Conservation (phyloP, 2,797 vertebrate species). For the Oceanodroma leucorhoa region DNA sequence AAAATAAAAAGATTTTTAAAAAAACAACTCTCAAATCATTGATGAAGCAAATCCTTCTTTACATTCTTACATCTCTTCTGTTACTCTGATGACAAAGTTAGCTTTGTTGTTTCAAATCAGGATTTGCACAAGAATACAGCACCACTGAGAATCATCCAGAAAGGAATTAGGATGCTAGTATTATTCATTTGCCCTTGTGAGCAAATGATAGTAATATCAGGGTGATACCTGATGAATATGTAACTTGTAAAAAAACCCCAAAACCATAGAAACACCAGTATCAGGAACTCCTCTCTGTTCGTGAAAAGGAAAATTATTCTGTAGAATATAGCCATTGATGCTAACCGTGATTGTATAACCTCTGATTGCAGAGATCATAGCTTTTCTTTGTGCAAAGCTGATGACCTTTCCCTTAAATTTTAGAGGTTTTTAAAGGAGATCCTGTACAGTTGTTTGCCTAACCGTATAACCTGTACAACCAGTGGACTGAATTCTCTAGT, state of each 20-base stretch:
- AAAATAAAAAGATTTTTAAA: background rate
- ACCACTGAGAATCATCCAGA: background rate
- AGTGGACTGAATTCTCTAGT: background rate
- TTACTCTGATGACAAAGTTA: background rate
- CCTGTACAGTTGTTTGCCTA: background rate
- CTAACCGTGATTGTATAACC: background rate
- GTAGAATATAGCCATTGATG: background rate
- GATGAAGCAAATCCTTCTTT: background rate
- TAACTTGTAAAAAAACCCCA: background rate
- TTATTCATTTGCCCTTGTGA: background rate
- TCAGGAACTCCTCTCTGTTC: background rate
- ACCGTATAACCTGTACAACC: background rate
- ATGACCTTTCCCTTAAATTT: background rate
- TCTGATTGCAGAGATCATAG: background rate
- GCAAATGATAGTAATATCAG: background rate
- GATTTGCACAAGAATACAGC: background rate
- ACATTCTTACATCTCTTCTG: background rate
- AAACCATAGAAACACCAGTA: background rate
- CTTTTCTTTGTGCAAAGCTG: background rate
- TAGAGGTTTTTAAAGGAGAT: background rate
- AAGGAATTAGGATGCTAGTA: background rate
- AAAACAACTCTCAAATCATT: accelerated
- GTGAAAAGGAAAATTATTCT: background rate
- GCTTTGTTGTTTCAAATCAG: background rate
- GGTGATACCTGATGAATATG: background rate